Conservation (phyloP, 2,797 vertebrate species). For the Melanotaenia nigrans region DNA sequence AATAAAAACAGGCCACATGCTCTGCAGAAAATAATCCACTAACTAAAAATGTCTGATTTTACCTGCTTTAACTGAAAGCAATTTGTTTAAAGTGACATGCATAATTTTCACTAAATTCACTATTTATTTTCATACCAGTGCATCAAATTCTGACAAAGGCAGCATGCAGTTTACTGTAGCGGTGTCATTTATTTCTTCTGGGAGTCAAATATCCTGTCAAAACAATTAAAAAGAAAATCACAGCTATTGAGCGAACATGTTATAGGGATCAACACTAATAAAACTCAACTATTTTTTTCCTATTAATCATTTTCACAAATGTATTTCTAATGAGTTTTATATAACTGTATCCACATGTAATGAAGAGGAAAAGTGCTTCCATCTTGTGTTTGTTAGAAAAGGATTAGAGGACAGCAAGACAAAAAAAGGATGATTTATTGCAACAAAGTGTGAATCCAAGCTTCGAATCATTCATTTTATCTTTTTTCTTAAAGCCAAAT, state of each 20-base stretch:
- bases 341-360: not conserved
- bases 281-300: not conserved
- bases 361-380: not conserved
- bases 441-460: not conserved
- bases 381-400: too few species aligned
- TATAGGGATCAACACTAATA: not conserved
- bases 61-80: not conserved
- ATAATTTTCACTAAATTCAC: not conserved
- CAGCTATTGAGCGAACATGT: not conserved
- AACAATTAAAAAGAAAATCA: not conserved
- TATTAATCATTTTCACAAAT: not conserved
- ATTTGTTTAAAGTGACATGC: not conserved
- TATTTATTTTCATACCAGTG: constrained; percentile 19
- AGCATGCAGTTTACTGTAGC: not conserved
- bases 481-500: constrained; percentile 4
- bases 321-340: not conserved
- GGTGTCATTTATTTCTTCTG: constrained; percentile 1
- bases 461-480: not conserved
- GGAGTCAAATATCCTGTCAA: not conserved
- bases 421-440: not conserved
- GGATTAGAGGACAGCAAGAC: not conserved
- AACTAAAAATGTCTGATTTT: not conserved
- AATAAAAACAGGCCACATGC: not conserved
- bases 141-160: constrained; percentile 6
- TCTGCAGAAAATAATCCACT: not conserved